phyloP scores from a whole-genome alignment of 2,797 vertebrate genomes.

The Chiroxiphia lanceolata region DNA sequence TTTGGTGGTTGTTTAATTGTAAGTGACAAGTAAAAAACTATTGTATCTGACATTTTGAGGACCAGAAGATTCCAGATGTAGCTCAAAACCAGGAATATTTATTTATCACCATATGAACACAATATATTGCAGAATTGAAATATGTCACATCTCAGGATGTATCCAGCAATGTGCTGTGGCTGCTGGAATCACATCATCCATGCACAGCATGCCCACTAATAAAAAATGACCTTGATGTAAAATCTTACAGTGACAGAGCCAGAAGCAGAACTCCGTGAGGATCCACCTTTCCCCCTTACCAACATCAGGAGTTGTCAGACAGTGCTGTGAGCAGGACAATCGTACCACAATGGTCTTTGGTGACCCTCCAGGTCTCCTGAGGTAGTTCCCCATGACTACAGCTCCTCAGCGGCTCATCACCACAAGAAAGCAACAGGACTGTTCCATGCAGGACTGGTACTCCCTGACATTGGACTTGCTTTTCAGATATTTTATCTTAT shows the following conservation, averaged over 20 bases:
- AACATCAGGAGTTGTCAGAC: fast-evolving
- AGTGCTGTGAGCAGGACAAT: fast-evolving
- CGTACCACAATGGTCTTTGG: background rate
- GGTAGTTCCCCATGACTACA: background rate
- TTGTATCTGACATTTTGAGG: background rate
- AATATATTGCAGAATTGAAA: background rate
- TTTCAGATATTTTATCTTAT: background rate
- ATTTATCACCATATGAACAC: background rate
- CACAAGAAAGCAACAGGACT: background rate
- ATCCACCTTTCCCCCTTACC: too few relatives aligned
- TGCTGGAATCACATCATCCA: background rate
- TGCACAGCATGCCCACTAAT: background rate
- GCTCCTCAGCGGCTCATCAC: background rate
- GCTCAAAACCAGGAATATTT: background rate
- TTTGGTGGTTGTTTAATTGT: background rate
- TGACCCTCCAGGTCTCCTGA: background rate
- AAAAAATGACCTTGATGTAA: background rate
- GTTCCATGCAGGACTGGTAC: background rate
- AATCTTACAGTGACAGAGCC: background rate
- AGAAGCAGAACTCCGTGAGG: background rate
- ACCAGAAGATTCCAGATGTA: background rate
- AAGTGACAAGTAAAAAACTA: background rate
- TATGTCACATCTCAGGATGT: background rate
- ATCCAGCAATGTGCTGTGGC: background rate
- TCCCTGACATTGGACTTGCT: background rate